Evolutionary conservation across 2,888 invertebrate genomes (phyloP).

Genomic region (Eupithecia vulgata): DNA sequence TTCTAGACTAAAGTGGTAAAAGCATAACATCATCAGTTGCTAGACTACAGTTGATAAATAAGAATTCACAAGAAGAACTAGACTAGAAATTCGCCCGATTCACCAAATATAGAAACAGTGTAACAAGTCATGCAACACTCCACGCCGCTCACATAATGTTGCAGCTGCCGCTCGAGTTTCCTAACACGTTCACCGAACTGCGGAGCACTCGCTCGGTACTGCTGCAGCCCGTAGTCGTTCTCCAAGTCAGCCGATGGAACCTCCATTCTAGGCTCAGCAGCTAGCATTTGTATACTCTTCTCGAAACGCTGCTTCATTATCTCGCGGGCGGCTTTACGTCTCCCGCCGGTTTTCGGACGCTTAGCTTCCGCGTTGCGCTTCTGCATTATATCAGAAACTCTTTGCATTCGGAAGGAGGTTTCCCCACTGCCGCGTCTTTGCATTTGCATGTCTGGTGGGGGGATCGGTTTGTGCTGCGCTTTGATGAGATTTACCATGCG

Average conservation of each 20-base stretch:
- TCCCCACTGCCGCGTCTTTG: conserved; percentile 66
- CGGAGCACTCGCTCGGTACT: conserved; percentile 93
- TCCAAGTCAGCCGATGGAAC: conserved; percentile 87
- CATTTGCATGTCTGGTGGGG: conserved; percentile 47
- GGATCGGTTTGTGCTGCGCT: conserved; percentile 54
- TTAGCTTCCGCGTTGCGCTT: conserved; percentile 85
- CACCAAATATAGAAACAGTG: conserved; percentile 19
- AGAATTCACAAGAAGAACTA: neutral
- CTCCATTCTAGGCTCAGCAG: conserved; percentile 88
- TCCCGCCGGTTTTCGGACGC: conserved; percentile 59
- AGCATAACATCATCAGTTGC: neutral
- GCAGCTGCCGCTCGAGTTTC: conserved; percentile 85
- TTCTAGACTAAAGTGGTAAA: neutral
- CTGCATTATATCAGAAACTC: conserved; percentile 89
- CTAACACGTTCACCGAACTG: conserved; percentile 93
- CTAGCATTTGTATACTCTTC: conserved; percentile 93
- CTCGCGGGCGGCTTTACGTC: conserved; percentile 78
- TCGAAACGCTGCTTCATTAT: conserved; percentile 92
- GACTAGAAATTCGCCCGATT: conserved; percentile 27
- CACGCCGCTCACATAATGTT: conserved; percentile 76
- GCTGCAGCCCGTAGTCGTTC: conserved; percentile 91
- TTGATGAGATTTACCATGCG: conserved; percentile 67
- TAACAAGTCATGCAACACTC: conserved; percentile 67
- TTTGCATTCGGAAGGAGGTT: conserved; percentile 86
- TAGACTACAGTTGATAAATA: neutral